Percentiles rank a stretch among this genome's conserved stretches.
Conservation (phyloP, 2,797 vertebrate species). For the Enoplosus armatus region DNA sequence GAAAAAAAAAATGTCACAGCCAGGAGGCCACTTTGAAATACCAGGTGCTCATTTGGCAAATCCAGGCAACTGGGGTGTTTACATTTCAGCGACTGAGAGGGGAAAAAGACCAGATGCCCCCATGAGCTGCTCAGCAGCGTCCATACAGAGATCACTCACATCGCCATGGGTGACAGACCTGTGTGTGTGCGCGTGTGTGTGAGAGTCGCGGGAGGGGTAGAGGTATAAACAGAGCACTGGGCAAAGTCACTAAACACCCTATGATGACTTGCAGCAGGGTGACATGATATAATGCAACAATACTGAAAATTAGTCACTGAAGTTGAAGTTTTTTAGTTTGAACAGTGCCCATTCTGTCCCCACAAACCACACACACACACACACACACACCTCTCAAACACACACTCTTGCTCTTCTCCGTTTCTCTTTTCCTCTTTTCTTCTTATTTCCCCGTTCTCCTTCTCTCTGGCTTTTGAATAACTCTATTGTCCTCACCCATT, state of each 20-base stretch:
- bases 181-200: conserved; percentile 60
- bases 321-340: conserved; percentile 55
- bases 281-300: conserved; percentile 66
- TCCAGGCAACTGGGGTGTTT: conserved; percentile 84
- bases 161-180: conserved; percentile 77
- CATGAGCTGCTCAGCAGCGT: conserved; percentile 74
- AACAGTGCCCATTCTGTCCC: conserved; percentile 29
- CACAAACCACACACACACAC: conserved; percentile 25
- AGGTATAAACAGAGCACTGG: conserved; percentile 50
- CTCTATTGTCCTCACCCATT: conserved; percentile 59
- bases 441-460: conserved; percentile 40
- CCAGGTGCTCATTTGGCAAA: conserved; percentile 85
- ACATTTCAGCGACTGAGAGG: conserved; percentile 84
- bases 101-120: conserved; percentile 85
- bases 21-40: conserved; percentile 85
- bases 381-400: conserved; percentile 22
- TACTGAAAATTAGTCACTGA: conserved; percentile 55
- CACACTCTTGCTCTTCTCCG: not conserved
- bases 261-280: conserved; percentile 63
- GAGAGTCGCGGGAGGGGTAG: conserved; percentile 15
- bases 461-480: conserved; percentile 47
- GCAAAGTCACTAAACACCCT: conserved; percentile 77
- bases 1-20: conserved; percentile 72
- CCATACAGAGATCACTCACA: conserved; percentile 81
- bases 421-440: conserved; percentile 16